These are phyloP conservation scores for Istiophorus platypterus DNA, from an alignment of 2,113 vertebrate genomes.

Conservation along the genomic window DNA sequence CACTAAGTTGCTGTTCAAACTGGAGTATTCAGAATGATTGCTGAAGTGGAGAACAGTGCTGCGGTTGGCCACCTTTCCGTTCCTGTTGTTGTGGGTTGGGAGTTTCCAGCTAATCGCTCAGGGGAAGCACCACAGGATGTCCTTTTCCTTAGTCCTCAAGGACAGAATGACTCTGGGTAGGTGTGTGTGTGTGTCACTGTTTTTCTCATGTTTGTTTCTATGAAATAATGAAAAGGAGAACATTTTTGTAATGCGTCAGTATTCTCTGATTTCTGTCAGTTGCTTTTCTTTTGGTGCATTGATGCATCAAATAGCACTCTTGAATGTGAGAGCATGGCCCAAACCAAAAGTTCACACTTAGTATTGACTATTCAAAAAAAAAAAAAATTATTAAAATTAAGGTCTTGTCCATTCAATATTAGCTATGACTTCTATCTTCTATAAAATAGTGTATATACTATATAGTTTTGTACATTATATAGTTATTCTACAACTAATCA, in stretches of 20 bases:
- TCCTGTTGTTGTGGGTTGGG: slow-evolving; percentile 82
- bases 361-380: too few relatives aligned
- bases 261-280: background rate
- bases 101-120: slow-evolving; percentile 80
- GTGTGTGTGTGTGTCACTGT: slow-evolving; percentile 13
- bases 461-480: too few relatives aligned
- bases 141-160: slow-evolving; percentile 77
- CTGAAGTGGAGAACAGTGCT: slow-evolving; percentile 12
- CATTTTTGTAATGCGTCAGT: slow-evolving; percentile 3
- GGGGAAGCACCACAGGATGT: slow-evolving; percentile 83
- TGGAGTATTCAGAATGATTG: background rate
- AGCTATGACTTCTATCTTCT: too few relatives aligned
- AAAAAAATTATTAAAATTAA: too few relatives aligned
- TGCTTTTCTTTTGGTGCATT: background rate
- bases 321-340: background rate
- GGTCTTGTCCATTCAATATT: too few relatives aligned
- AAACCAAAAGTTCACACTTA: background rate
- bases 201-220: slow-evolving; percentile 18
- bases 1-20: background rate
- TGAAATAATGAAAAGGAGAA: background rate
- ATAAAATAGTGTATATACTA: too few relatives aligned
- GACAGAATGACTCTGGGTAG: slow-evolving; percentile 40
- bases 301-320: background rate
- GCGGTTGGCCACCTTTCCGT: slow-evolving; percentile 26
- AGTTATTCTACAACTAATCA: too few relatives aligned